Base-by-base conservation (phyloP, 2,113 vertebrate genomes). In the Platycercus adscitus region DNA sequence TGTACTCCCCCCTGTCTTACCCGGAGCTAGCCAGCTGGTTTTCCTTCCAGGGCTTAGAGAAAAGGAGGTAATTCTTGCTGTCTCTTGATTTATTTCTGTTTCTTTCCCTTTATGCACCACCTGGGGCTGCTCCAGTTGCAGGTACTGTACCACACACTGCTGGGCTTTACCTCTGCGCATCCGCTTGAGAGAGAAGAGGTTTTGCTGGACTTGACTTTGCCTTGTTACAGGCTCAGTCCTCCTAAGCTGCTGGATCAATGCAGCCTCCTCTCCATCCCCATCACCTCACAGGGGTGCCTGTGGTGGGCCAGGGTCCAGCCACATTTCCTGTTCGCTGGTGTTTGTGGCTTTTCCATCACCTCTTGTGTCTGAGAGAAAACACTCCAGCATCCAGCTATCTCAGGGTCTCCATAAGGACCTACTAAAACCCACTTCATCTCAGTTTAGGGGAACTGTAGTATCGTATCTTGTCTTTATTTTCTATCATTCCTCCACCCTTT, bases 121-220 rank as follows among this genome's bases (percentile, higher is more conserved):
- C 76, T 28, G 97, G 96, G 69, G 56, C 81, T 64, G 96, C 91
- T 97, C 84, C 97, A 98, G 98, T 95, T 98, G 86, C 98, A 98
- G 98, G 98, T 98, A 98, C 69, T 6, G 96, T 96, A 94, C 81
- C 31, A 1, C 21, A 39, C 85, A 46, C 81, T 80, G 81, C 93
- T 76, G 90, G 81, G 63, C n/a, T 96, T 91, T 88, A 77, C 46
- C 82, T 77, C 86, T 41, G 46, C 1, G 0, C 11, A 2, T 73
- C 88, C 29, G 19, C 55, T 63, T 1, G 0, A 0, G 2, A n/a
- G 43, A 23, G 21, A 19, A 83, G 17, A 61, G 47, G 29, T 44
- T 82, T 80, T 79, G 71, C 61, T 0, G 0, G 60, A 24, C 35
- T 18, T 0, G 9, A 3, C 49, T 91, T 86, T 70, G 46, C 49